Conservation (phyloP, 2,113 vertebrate species). For the Mellivora capensis region DNA sequence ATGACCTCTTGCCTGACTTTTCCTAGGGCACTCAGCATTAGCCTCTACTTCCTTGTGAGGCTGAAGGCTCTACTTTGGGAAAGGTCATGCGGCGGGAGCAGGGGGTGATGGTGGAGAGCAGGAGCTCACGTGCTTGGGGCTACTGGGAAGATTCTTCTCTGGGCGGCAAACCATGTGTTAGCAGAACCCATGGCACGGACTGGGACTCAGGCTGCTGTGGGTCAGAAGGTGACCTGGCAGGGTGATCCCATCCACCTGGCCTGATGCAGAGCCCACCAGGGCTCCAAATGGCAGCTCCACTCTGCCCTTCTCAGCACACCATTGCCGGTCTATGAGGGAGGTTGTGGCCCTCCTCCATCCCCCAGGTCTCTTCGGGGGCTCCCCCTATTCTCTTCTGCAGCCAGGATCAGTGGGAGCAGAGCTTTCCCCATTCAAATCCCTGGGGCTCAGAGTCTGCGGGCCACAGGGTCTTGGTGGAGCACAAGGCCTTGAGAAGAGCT, state of each 20-base stretch:
- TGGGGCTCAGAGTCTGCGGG: not conserved
- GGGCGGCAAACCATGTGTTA: not conserved
- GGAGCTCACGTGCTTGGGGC: not conserved
- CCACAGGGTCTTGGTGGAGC: too few relatives aligned
- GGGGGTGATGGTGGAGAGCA: not conserved
- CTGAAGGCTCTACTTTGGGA: not conserved
- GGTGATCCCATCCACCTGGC: not conserved
- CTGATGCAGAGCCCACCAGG: not conserved
- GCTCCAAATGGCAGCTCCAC: not conserved
- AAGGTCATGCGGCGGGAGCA: rapidly evolving
- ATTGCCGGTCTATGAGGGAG: not conserved
- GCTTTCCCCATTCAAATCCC: not conserved
- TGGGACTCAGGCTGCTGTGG: rapidly evolving
- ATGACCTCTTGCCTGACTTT: not conserved
- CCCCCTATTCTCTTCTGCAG: not conserved
- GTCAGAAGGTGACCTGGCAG: not conserved
- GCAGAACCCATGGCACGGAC: not conserved
- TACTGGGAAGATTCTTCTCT: not conserved
- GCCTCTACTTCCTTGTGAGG: not conserved
- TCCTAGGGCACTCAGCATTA: too few relatives aligned
- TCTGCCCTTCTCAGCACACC: not conserved
- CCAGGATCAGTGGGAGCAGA: not conserved
- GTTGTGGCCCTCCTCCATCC: not conserved
- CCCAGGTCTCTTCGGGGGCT: not conserved
- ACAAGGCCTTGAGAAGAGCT: not conserved